Evolutionary conservation across 2,888 invertebrate species (phyloP).

Genomic region (Octodonta nipae): DNA sequence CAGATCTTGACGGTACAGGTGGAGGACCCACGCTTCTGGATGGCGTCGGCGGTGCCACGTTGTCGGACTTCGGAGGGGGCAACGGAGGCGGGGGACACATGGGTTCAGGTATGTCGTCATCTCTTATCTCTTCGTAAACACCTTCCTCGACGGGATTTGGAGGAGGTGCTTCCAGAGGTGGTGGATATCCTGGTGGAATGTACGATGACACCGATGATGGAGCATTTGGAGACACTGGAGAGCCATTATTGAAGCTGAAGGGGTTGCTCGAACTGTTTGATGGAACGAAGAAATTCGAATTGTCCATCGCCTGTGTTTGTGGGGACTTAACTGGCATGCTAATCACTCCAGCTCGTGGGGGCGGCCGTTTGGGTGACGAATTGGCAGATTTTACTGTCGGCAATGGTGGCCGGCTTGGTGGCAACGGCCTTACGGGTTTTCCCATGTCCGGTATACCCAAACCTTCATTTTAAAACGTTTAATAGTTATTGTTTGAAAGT

Average conservation of each 20-base stretch:
- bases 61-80: slow-evolving; percentile 37
- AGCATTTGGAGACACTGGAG: slow-evolving; percentile 14
- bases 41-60: slow-evolving; percentile 47
- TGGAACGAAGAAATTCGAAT: too few species aligned
- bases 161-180: slow-evolving; percentile 11
- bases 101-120: slow-evolving; percentile 39
- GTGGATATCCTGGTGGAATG: slow-evolving; percentile 31
- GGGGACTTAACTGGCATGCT: slow-evolving; percentile 32
- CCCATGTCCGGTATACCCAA: slow-evolving; percentile 39
- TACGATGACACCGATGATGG: slow-evolving; percentile 8
- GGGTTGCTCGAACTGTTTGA: slow-evolving; percentile 9
- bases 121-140: slow-evolving; percentile 46
- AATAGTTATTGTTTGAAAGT: too few species aligned
- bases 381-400: slow-evolving; percentile 37
- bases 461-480: too few species aligned
- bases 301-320: too few species aligned
- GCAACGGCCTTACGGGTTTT: slow-evolving; percentile 23
- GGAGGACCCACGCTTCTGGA: slow-evolving; percentile 39
- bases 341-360: slow-evolving; percentile 40
- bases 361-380: slow-evolving; percentile 34
- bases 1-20: slow-evolving; percentile 42
- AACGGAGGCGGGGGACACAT: slow-evolving; percentile 45
- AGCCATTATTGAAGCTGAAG: slow-evolving; percentile 4
- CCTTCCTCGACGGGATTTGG: slow-evolving; percentile 25
- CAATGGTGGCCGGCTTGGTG: slow-evolving; percentile 43